These are phyloP conservation scores for Microtus obscurus DNA, from an alignment of 2,797 vertebrate genomes.

Conservation along the genomic window DNA sequence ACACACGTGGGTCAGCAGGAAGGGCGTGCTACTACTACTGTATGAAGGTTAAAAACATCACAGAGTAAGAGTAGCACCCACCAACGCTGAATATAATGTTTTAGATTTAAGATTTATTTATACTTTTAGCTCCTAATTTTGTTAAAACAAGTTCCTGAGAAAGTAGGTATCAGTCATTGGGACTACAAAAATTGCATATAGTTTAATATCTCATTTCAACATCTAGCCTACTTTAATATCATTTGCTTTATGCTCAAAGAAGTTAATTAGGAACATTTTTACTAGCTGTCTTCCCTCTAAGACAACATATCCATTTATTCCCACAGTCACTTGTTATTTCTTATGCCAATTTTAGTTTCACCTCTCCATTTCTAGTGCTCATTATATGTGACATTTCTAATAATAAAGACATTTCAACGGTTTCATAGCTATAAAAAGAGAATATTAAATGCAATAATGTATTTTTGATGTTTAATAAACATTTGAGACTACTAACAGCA, in stretches of 20 bases:
- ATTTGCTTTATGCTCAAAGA: constrained; percentile 48
- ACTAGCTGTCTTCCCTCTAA: constrained; percentile 29
- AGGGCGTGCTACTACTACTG: background rate
- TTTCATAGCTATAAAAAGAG: constrained; percentile 54
- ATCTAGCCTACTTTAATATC: constrained; percentile 23
- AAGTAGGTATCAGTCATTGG: background rate
- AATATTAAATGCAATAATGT: constrained; percentile 38
- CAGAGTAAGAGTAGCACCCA: background rate
- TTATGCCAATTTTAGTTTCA: constrained; percentile 55
- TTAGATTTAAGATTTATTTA: background rate
- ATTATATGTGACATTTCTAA: constrained; percentile 56
- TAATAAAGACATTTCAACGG: constrained; percentile 65
- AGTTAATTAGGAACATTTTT: constrained; percentile 56
- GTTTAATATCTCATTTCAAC: constrained; percentile 25
- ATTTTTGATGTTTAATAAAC: constrained; percentile 41
- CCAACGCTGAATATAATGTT: background rate
- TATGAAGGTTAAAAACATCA: background rate
- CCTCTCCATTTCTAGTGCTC: constrained; percentile 57
- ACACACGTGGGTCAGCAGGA: background rate
- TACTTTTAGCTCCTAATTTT: constrained; percentile 39
- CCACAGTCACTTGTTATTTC: constrained; percentile 36
- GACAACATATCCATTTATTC: constrained; percentile 46
- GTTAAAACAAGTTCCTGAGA: constrained; percentile 45
- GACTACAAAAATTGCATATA: background rate
- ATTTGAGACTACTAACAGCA: constrained; percentile 28